Evolutionary conservation across 2,888 invertebrate genomes (phyloP), one percentile per base, ranked within the genome.

Genomic region (Saturnia japonica): DNA sequence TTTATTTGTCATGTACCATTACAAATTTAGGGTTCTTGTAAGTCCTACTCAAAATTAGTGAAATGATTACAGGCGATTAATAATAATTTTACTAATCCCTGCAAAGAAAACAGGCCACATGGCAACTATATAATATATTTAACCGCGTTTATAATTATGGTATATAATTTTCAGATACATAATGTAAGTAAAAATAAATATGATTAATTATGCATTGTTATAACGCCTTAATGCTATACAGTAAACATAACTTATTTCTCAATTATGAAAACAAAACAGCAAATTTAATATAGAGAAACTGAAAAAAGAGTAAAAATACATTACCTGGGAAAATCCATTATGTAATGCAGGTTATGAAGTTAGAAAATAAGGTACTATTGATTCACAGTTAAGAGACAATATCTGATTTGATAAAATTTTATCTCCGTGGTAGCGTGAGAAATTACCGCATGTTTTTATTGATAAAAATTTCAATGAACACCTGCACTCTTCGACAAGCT

Each of bases 251-350:
- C 28, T 14, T 57, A 12, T 11, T 25, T 25, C 9, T 72, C 25
- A 79, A 80, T 82, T 81, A 84, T 73, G 74, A 74, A 78, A 82
- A 86, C 85, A 83, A 82, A 81, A 71, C 68, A 73, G 72, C 74
- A 68, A 73, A 51, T 72, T 4, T 4, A 34, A 34, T 67, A 71
- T 74, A 83, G n/a, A n/a, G 85, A 87, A 14, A 60, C 12, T 51
- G 19, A 43, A 64, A 72, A 40, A 22, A 62, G 25, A 51, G 68
- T 60, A 75, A 86, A 85, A 84, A 79, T 81, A 73, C 88, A 89
- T 60, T 78, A 92, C 93, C 85, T 76, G 73, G 82, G 75, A 72
- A 75, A 72, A 73, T 83, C 83, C 90, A 93, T 93, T 93, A 93
- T 92, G 88, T 91, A 93, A 93, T 89, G 76, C 45, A 70, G 67